Evolutionary conservation across 2,888 invertebrate genomes (phyloP).

Genomic region (Cheilosia pagana): DNA sequence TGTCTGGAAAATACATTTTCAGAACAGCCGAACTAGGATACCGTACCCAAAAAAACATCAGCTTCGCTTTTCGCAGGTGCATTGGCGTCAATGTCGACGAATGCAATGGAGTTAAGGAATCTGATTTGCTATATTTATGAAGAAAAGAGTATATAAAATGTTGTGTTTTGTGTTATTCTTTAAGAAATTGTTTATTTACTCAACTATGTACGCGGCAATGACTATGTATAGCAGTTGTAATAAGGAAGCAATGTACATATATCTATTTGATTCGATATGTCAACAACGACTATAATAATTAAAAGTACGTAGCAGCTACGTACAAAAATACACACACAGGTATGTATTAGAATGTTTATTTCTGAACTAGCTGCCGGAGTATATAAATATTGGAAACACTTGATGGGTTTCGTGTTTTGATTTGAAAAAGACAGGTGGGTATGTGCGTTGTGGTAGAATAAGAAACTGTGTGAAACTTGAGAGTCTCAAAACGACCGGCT

Average conservation of each 20-base stretch:
- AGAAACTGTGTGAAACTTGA: constrained; percentile 15
- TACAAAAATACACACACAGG: neutral
- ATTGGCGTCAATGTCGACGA: constrained; percentile 99
- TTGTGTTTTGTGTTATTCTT: constrained; percentile 5
- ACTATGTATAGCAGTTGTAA: neutral
- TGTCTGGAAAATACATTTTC: constrained; percentile 99
- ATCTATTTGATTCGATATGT: too few relatives aligned
- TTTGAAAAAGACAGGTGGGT: constrained; percentile 3
- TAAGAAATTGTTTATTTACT: constrained; percentile 1
- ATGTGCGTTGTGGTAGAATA: neutral
- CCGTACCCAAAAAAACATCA: constrained; percentile 99
- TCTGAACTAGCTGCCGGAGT: neutral
- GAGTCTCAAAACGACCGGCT: constrained; percentile 8
- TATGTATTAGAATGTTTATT: neutral
- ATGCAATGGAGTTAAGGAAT: constrained; percentile 94
- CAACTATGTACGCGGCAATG: constrained; percentile 6
- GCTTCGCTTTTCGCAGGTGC: constrained; percentile 99
- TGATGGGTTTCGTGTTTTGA: constrained; percentile 43
- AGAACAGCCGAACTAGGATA: constrained; percentile 99
- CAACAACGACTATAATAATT: too few relatives aligned
- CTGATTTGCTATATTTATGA: constrained; percentile 79
- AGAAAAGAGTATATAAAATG: constrained; percentile 66
- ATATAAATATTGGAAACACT: constrained; percentile 17
- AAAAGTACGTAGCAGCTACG: too few relatives aligned
- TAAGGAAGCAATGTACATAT: too few relatives aligned